Conservation (phyloP, 2,113 vertebrate genomes). For the Heliornis fulica region DNA sequence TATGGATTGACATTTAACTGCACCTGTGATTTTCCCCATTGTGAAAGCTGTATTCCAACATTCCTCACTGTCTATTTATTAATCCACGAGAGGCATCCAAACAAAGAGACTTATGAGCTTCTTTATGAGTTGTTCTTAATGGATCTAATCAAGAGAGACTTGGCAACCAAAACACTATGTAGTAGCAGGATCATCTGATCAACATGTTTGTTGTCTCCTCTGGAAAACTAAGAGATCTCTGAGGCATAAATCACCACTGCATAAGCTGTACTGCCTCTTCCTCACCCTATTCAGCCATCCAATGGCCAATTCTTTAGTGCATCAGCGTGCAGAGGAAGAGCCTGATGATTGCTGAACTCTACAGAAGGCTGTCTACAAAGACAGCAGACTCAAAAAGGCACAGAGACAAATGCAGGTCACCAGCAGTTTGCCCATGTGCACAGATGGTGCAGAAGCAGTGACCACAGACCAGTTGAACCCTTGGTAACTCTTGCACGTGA, state of each 20-base stretch:
- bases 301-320: too few relatives aligned
- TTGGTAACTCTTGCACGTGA: too few relatives aligned
- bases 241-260: background rate
- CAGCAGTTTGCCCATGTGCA: too few relatives aligned
- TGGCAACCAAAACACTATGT: background rate
- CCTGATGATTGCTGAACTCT: too few relatives aligned
- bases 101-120: background rate
- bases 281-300: too few relatives aligned
- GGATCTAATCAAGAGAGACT: background rate
- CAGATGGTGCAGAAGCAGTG: too few relatives aligned
- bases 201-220: background rate
- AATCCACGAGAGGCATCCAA: background rate
- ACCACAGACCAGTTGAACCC: too few relatives aligned
- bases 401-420: too few relatives aligned
- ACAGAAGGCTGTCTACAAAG: too few relatives aligned
- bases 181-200: background rate
- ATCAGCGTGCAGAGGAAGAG: too few relatives aligned
- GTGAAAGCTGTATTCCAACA: background rate
- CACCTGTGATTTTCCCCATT: background rate
- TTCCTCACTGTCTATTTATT: background rate
- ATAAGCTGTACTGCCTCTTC: background rate
- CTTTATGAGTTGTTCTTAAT: background rate
- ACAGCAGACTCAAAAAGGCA: too few relatives aligned
- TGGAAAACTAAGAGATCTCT: background rate
- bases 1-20: background rate